phyloP scores from a whole-genome alignment of 2,888 invertebrate genomes.

The Salpingus planirostris region DNA sequence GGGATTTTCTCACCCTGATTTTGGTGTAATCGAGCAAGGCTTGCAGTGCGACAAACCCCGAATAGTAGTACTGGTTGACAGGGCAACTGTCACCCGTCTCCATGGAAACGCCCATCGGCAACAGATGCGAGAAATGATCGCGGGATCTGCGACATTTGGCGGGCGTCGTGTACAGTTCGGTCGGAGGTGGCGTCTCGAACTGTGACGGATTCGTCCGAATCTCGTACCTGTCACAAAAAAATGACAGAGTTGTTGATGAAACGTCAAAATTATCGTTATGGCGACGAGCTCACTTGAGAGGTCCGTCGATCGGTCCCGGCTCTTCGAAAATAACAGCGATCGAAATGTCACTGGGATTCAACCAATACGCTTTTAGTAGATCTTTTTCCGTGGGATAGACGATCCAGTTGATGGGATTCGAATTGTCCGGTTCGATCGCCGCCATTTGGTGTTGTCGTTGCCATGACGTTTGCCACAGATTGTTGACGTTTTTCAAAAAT shows the following conservation, averaged over 20 bases:
- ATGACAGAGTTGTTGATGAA: too few relatives aligned
- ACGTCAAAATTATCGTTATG: background rate
- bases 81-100: conserved; percentile 64
- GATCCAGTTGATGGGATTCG: conserved; percentile 53
- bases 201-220: conserved; percentile 64
- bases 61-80: conserved; percentile 65
- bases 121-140: conserved; percentile 46
- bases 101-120: too few relatives aligned
- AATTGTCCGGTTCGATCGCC: conserved; percentile 6
- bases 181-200: conserved; percentile 56
- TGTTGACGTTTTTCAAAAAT: conserved; percentile 56
- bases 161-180: conserved; percentile 55
- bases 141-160: conserved; percentile 60
- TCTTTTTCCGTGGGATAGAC: conserved; percentile 57
- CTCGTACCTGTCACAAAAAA: conserved; percentile 50
- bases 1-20: conserved; percentile 58
- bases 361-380: conserved; percentile 60
- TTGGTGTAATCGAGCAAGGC: conserved; percentile 63
- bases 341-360: conserved; percentile 56
- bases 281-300: conserved; percentile 46
- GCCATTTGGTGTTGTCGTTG: too few relatives aligned
- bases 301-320: conserved; percentile 42
- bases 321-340: conserved; percentile 61
- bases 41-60: conserved; percentile 67
- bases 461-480: conserved; percentile 50